Conservation (phyloP, 2,797 vertebrate genomes). For the Muscicapa striata region DNA sequence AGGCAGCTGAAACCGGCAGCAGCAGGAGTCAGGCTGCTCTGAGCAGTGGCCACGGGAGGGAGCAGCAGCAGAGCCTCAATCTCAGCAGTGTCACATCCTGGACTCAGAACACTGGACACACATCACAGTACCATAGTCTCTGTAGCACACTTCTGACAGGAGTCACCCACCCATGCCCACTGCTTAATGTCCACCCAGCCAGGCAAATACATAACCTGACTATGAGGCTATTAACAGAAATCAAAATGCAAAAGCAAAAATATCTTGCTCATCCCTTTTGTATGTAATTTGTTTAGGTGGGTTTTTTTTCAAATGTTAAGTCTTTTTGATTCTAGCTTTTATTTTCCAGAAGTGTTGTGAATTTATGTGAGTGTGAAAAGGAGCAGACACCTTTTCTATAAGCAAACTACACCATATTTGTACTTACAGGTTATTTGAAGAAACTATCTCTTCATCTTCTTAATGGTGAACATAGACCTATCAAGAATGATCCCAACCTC, state of each 20-base stretch:
- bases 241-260: background rate
- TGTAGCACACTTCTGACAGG: rapidly evolving
- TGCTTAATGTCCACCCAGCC: background rate
- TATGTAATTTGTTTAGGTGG: background rate
- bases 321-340: background rate
- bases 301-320: background rate
- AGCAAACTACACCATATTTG: background rate
- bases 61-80: background rate
- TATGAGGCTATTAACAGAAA: background rate
- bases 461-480: background rate
- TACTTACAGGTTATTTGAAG: background rate
- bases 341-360: background rate
- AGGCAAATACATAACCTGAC: background rate
- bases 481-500: background rate
- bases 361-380: background rate
- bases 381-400: background rate
- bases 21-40: background rate
- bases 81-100: rapidly evolving
- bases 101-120: background rate
- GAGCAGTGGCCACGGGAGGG: slow-evolving; percentile 17
- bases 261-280: background rate
- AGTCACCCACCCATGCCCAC: rapidly evolving
- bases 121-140: rapidly evolving
- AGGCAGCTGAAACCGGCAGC: background rate
- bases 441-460: background rate